phyloP scores from a whole-genome alignment of 2,113 vertebrate species.

The Falco punctatus region DNA sequence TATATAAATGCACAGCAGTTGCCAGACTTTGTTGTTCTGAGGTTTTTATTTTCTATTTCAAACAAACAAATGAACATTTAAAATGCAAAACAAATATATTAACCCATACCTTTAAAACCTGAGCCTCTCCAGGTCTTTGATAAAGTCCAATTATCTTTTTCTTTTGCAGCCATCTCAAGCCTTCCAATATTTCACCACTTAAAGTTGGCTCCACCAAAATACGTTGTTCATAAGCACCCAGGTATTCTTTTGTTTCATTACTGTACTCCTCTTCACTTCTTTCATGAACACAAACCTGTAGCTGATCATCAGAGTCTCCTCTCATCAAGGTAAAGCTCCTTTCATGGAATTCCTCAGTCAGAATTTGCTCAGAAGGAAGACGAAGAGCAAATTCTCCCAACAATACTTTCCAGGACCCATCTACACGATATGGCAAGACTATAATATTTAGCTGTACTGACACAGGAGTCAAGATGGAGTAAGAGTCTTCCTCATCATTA shows the following conservation, averaged over 20 bases:
- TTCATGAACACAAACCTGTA: constrained; percentile 78
- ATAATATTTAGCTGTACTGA: constrained; percentile 77
- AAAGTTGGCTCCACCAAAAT: constrained; percentile 78
- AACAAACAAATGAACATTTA: not conserved
- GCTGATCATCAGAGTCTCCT: constrained; percentile 66
- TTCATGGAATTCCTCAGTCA: constrained; percentile 60
- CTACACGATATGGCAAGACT: constrained; percentile 59
- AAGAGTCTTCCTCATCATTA: constrained; percentile 64
- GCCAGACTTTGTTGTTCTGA: not conserved
- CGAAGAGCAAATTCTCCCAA: constrained; percentile 85
- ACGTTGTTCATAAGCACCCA: constrained; percentile 32
- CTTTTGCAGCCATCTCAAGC: constrained; percentile 94
- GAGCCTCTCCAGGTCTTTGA: constrained; percentile 75
- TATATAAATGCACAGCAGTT: not conserved
- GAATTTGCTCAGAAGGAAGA: constrained; percentile 64
- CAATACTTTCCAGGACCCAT: constrained; percentile 83
- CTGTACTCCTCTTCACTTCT: constrained; percentile 47
- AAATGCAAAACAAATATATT: not conserved
- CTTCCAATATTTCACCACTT: constrained; percentile 81
- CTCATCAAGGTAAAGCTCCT: constrained; percentile 80
- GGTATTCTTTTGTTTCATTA: constrained; percentile 49
- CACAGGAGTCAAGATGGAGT: constrained; percentile 49
- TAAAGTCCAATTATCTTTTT: constrained; percentile 88
- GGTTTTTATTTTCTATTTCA: not conserved
- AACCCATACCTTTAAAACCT: constrained; percentile 81